Evolutionary conservation across 2,888 invertebrate species (phyloP).

Genomic region (Dicroscelio sp.): DNA sequence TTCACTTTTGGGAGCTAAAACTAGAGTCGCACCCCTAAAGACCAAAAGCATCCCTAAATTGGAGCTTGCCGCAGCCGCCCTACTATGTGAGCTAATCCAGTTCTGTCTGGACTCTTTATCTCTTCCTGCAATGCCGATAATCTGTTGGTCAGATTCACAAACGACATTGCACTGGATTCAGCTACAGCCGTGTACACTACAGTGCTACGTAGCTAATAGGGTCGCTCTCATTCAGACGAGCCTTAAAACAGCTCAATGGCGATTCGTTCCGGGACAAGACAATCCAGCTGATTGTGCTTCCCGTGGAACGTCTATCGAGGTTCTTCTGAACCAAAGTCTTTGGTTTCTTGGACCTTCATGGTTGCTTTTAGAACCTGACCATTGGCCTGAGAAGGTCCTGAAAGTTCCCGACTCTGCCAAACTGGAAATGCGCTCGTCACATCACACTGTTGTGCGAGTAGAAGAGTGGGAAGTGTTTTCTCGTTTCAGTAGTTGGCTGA

Average conservation of each 20-base stretch:
- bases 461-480: too few relatives aligned
- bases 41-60: constrained; percentile 55
- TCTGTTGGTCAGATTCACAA: constrained; percentile 68
- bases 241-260: not conserved
- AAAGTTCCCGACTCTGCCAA: too few relatives aligned
- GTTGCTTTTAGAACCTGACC: too few relatives aligned
- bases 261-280: not conserved
- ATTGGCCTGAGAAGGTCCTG: too few relatives aligned
- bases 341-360: too few relatives aligned
- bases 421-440: too few relatives aligned
- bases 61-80: not conserved
- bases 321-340: too few relatives aligned
- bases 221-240: not conserved
- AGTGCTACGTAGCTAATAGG: constrained; percentile 42
- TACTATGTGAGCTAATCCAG: not conserved
- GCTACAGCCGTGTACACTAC: constrained; percentile 52
- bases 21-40: too few relatives aligned
- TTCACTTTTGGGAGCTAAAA: too few relatives aligned
- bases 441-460: too few relatives aligned
- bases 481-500: too few relatives aligned
- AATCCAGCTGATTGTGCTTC: not conserved
- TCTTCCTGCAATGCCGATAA: not conserved
- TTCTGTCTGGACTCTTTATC: not conserved
- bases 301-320: too few relatives aligned
- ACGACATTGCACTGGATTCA: constrained; percentile 76